Evolutionary conservation across 92 coral and sea anemone genomes (phyloP).

Genomic region (Phenganax marumi): DNA sequence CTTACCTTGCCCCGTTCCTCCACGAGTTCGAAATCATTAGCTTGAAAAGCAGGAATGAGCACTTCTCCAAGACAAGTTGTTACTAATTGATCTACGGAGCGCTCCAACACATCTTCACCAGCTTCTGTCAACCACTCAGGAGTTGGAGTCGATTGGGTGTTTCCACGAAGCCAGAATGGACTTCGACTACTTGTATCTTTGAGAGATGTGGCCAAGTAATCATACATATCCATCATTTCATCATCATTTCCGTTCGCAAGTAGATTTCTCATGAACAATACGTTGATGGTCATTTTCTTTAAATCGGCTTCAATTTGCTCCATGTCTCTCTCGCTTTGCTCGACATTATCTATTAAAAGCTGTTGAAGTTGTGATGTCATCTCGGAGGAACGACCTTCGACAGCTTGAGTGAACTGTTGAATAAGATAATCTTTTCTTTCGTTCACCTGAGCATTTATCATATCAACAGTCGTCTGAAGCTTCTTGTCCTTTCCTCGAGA

Average conservation of each 20-base stretch:
- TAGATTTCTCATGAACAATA: constrained; percentile 29
- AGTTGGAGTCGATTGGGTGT: neutral
- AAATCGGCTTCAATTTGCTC: constrained; percentile 18
- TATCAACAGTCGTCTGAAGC: constrained; percentile 1
- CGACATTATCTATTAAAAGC: neutral
- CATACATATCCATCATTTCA: constrained; percentile 41
- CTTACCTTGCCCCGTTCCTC: constrained; percentile 18
- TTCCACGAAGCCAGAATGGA: constrained; percentile 26
- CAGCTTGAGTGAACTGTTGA: constrained; percentile 23
- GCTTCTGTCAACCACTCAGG: neutral
- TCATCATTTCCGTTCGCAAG: constrained; percentile 36
- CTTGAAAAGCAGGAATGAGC: neutral
- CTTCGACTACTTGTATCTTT: constrained; percentile 15
- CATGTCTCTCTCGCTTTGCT: constrained; percentile 11
- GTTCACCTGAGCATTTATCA: neutral
- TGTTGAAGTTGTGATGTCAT: constrained; percentile 16
- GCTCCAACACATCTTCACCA: neutral
- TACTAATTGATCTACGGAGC: constrained; percentile 5
- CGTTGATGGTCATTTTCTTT: constrained; percentile 23
- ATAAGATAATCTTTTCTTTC: constrained; percentile 11
- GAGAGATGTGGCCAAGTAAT: constrained; percentile 23
- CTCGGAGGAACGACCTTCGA: constrained; percentile 16
- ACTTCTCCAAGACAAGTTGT: constrained; percentile 27
- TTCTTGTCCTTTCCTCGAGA: constrained; percentile 2
- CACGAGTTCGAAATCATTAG: neutral